phyloP scores from a whole-genome alignment of 2,113 vertebrate species.

The Caranx melampygus region DNA sequence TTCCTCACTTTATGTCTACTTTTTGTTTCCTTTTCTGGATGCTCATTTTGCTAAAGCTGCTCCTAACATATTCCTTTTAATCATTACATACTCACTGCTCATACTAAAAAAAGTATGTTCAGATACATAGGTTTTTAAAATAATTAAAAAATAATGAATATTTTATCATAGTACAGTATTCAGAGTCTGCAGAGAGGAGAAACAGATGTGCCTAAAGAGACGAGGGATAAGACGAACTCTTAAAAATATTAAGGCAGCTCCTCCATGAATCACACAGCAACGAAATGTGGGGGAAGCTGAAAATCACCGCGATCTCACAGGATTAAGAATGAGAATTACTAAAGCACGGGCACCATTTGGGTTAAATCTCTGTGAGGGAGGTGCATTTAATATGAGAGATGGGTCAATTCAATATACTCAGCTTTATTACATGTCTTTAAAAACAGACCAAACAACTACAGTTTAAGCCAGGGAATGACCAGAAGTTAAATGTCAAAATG shows the following conservation, averaged over 20 bases:
- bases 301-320: conserved; percentile 53
- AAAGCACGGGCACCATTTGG: conserved; percentile 44
- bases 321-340: conserved; percentile 71
- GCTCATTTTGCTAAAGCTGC: not conserved
- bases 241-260: conserved; percentile 30
- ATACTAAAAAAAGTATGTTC: not conserved
- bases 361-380: conserved; percentile 62
- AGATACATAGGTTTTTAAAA: not conserved
- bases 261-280: conserved; percentile 53
- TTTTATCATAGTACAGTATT: not conserved
- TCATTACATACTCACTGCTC: not conserved
- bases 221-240: not conserved
- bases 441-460: conserved; percentile 31
- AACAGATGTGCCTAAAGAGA: conserved; percentile 18
- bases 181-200: conserved; percentile 5
- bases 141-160: conserved; percentile 19
- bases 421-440: conserved; percentile 69
- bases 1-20: not conserved
- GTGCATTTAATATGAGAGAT: conserved; percentile 76
- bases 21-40: not conserved
- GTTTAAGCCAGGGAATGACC: conserved; percentile 19
- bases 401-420: conserved; percentile 73
- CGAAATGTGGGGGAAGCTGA: conserved; percentile 50
- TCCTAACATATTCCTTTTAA: not conserved
- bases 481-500: conserved; percentile 43